Conservation (phyloP, 1,140 invertebrate species). For the Papilio polyxenes region DNA sequence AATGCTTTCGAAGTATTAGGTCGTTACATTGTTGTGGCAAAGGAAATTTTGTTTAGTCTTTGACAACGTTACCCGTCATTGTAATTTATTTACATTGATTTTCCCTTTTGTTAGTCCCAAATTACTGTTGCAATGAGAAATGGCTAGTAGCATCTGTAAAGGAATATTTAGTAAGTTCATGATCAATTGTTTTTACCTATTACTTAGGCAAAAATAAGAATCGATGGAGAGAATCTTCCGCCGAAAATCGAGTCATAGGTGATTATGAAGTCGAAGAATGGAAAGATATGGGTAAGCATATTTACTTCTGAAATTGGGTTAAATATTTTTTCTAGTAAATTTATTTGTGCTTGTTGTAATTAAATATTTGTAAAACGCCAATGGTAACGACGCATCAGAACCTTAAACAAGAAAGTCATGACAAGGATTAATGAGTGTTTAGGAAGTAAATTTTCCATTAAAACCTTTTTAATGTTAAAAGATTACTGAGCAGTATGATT, state of each 20-base stretch:
- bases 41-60: slow-evolving; percentile 77
- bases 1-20: slow-evolving; percentile 76
- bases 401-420: slow-evolving; percentile 4
- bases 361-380: neutral
- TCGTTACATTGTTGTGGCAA: slow-evolving; percentile 79
- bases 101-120: slow-evolving; percentile 63
- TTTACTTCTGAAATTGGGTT: neutral
- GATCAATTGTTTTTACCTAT: neutral
- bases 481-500: neutral
- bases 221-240: slow-evolving; percentile 71
- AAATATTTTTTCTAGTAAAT: no score
- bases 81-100: slow-evolving; percentile 69
- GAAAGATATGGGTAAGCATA: slow-evolving; percentile 81
- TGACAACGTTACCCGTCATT: slow-evolving; percentile 74
- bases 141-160: slow-evolving; percentile 44
- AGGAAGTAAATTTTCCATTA: neutral
- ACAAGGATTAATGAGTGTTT: neutral
- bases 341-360: neutral
- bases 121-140: slow-evolving; percentile 58
- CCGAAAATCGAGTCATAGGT: slow-evolving; percentile 78
- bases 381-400: neutral
- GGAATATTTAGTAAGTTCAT: neutral
- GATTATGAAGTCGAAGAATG: slow-evolving; percentile 83
- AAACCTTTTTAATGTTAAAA: neutral
- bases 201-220: slow-evolving; percentile 72